Evolutionary conservation across 2,888 invertebrate species (phyloP), one percentile per base, ranked within the genome.

Genomic region (Tinea semifulvella): DNA sequence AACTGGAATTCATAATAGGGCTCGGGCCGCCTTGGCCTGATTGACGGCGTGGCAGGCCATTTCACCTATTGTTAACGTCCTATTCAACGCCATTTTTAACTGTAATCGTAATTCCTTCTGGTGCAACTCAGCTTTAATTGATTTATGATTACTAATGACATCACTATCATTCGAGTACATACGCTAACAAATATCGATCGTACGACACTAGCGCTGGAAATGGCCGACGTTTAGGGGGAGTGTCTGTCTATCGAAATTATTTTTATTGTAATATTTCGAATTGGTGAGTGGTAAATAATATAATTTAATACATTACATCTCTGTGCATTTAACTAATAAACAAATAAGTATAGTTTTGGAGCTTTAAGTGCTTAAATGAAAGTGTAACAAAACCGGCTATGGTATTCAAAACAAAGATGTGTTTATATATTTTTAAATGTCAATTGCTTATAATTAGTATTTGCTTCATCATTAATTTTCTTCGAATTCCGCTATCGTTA

Each of bases 221-320:
- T 80, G 79, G 79, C 79, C 73, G 79, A 76, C 76, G 68, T 76
- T 62, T 80, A 77, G 72, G 76, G 75, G 77, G 79, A 77, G 79
- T 80, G 76, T 74, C 76, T 70, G 61, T 60, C 56, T 60, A 64
- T 73, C 59, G 56, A 64, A 69, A 65, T 54, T 62, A 63, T 65
- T 57, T 64, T 65, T 59, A 44, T 42, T 44, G 44, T 48, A 47
- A 49, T 40, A 22, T 40, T 40, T 22, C 22, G 14, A 40, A 20
- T 40, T 40, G 48, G 52, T 51, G 36, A 49, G 49, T 46, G 31
- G 7, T 43, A 39, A 39, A 47, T 16, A 46, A 40, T 11, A 10
- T 11, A 7, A 31, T 35, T 36, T 7, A 16, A 20, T n/a, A 43
- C 28, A 8, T 42, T 36, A 18, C 25, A 14, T 27, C 22, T 18